Conservation (phyloP, 2,888 invertebrate genomes). For the Synanthedon vespiformis region DNA sequence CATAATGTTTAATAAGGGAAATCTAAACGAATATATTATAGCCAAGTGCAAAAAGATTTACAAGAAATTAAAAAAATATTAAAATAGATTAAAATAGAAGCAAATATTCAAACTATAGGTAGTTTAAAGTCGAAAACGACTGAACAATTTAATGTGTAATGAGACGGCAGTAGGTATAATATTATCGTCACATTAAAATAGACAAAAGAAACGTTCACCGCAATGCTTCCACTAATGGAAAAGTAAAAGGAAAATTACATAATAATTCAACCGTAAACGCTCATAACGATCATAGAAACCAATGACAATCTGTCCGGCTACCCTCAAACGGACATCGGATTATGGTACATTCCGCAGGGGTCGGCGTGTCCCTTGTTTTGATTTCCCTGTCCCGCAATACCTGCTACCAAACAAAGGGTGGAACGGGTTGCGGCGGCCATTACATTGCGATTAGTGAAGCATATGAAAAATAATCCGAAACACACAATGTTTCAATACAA, state of each 20-base stretch:
- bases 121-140: too few relatives aligned
- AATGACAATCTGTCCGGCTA: conserved; percentile 14
- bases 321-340: conserved; percentile 23
- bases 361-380: conserved; percentile 38
- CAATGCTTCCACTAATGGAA: background rate
- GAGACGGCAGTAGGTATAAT: too few relatives aligned
- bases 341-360: conserved; percentile 25
- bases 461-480: too few relatives aligned
- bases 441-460: conserved; percentile 12
- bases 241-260: conserved; percentile 1
- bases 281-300: conserved; percentile 1
- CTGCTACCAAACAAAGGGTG: conserved; percentile 53
- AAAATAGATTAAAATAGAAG: too few relatives aligned
- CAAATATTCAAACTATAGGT: too few relatives aligned
- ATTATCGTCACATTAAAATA: background rate
- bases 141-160: too few relatives aligned
- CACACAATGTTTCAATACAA: too few relatives aligned
- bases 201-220: background rate
- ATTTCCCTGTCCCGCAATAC: conserved; percentile 46
- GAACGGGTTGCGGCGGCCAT: conserved; percentile 39
- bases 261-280: conserved; percentile 1
- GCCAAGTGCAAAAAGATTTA: too few relatives aligned
- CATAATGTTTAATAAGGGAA: too few relatives aligned
- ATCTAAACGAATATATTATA: too few relatives aligned
- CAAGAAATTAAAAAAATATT: too few relatives aligned